Percentiles rank a stretch among this genome's conserved stretches.
Evolutionary conservation across 1,140 invertebrate species (phyloP).

Genomic region (Asbolus verrucosus): DNA sequence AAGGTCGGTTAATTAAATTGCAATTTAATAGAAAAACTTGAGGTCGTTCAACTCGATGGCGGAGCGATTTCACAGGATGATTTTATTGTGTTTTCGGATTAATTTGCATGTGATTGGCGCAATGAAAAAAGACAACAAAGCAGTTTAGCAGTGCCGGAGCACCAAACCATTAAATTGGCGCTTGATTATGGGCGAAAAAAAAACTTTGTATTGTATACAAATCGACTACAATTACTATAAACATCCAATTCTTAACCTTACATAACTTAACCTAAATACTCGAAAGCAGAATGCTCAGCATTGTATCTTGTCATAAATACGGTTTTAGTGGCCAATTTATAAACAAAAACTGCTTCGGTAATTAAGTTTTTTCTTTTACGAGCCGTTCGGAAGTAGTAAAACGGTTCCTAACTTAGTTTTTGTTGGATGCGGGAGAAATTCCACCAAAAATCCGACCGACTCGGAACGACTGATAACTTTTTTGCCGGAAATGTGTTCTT

Average conservation of each 20-base stretch:
- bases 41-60: slow-evolving; percentile 9
- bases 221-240: slow-evolving; percentile 29
- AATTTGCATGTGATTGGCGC: background rate
- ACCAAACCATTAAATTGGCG: slow-evolving; percentile 26
- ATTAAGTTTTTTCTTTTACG: slow-evolving; percentile 25
- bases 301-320: slow-evolving; percentile 38
- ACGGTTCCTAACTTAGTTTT: slow-evolving; percentile 10
- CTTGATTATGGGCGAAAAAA: slow-evolving; percentile 12
- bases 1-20: slow-evolving; percentile 39
- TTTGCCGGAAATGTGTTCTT: too few relatives aligned
- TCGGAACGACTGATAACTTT: too few relatives aligned
- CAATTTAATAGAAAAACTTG: slow-evolving; percentile 27
- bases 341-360: slow-evolving; percentile 34
- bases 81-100: slow-evolving; percentile 10
- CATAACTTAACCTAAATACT: slow-evolving; percentile 45
- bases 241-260: slow-evolving; percentile 44
- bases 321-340: slow-evolving; percentile 18
- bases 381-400: slow-evolving; percentile 17
- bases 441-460: too few relatives aligned
- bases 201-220: slow-evolving; percentile 32
- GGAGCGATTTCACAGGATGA: too few relatives aligned
- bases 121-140: slow-evolving; percentile 1
- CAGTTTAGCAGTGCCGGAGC: slow-evolving; percentile 4
- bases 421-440: slow-evolving; percentile 6
- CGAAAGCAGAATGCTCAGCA: slow-evolving; percentile 31